Base-by-base conservation (phyloP, 1,140 invertebrate genomes). In the Papilio polytes region DNA sequence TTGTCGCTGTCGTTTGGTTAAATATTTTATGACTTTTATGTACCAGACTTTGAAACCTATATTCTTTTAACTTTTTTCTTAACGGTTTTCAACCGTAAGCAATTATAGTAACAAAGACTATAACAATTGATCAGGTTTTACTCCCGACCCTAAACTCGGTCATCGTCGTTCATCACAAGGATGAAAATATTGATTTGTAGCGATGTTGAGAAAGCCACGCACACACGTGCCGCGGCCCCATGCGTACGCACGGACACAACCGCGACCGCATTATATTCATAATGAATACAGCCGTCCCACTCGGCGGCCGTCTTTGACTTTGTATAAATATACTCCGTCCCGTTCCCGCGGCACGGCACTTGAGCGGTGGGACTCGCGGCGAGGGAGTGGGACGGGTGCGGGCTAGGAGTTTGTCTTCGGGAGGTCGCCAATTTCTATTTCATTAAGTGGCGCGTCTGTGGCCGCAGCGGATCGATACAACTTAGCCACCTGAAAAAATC, bases 251-350 rank as follows among this genome's bases (percentile, higher is more conserved):
- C 92, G 87, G 91, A 94, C 93, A 94, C 91, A 93, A 87, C 86
- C 86, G 88, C 86, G 85, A 92, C 91, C 91, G 88, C 93, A 94
- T 94, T 94, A 94, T 94, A 94, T 94, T 93, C 92, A 94, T 94
- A 94, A 94, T 94, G 93, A 94, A 93, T 94, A 94, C 92, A 92
- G 92, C 93, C 91, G 91, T 94, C 93, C 92, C 91, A 94, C 93
- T 94, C 93, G 88, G 82, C 85, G 88, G 89, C 87, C 93, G 92
- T 94, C 93, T 94, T 94, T 94, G 91, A 94, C 92, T 94, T 94
- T 94, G 92, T 93, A 94, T 94, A 94, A 94, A 94, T 94, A 94
- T 94, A 91, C 91, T 94, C 90, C 88, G 92, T 94, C 93, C 82
- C 90, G 88, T 74, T 94, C 91, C n/a, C 83, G 72, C 93, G 83